These are phyloP conservation scores for Nomada ferruginata DNA, from an alignment of 2,888 invertebrate genomes.

Conservation along the genomic window DNA sequence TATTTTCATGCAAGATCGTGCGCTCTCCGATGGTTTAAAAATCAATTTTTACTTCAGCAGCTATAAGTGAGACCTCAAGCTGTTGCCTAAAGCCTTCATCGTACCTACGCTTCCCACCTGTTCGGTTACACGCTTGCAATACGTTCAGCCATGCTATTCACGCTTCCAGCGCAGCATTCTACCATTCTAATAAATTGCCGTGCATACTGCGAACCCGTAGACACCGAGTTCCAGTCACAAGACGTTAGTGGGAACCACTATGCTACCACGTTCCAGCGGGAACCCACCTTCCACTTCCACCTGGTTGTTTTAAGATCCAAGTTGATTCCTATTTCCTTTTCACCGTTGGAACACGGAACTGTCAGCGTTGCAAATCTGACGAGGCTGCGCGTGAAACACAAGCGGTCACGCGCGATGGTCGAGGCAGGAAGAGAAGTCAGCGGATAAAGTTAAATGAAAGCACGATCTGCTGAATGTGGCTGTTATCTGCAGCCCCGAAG, in stretches of 20 bases:
- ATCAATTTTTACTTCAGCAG: neutral
- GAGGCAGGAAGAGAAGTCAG: neutral
- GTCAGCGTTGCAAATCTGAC: constrained; percentile 33
- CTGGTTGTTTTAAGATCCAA: constrained; percentile 22
- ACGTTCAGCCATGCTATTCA: constrained; percentile 17
- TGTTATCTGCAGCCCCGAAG: constrained; percentile 8
- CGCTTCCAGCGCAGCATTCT: constrained; percentile 23
- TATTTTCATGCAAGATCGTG: too few relatives aligned
- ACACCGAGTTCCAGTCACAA: constrained; percentile 40
- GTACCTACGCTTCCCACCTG: neutral
- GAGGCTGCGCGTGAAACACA: constrained; percentile 35
- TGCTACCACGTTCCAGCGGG: constrained; percentile 6
- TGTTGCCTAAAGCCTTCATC: constrained; percentile 8
- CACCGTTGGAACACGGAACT: constrained; percentile 33
- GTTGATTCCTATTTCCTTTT: constrained; percentile 49
- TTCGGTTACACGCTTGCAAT: constrained; percentile 8
- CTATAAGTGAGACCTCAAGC: constrained; percentile 12
- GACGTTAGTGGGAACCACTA: constrained; percentile 13
- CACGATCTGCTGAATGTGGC: constrained; percentile 20
- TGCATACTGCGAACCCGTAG: constrained; percentile 43
- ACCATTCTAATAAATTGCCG: constrained; percentile 54
- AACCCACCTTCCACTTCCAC: constrained; percentile 10
- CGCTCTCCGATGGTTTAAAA: neutral
- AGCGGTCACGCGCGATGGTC: constrained; percentile 35
- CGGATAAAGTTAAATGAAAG: constrained; percentile 50